phyloP scores from a whole-genome alignment of 1,140 invertebrate genomes.

The Heliconius nattereri region DNA sequence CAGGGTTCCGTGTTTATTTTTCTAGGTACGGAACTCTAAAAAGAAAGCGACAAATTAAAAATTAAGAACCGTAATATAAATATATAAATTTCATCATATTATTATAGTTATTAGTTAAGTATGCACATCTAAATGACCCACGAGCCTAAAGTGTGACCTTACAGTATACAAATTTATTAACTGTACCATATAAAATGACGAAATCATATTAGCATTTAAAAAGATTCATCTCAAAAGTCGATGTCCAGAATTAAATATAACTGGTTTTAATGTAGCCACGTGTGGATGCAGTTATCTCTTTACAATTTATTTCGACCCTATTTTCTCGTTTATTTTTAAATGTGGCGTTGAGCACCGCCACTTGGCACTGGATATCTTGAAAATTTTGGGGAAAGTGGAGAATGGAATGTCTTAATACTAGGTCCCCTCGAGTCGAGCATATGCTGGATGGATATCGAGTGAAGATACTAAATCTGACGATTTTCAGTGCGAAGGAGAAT shows the following conservation, averaged over 20 bases:
- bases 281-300: background rate
- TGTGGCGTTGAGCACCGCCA: no score
- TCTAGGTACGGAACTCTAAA: no score
- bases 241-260: slow-evolving; percentile 7
- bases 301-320: background rate
- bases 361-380: no score
- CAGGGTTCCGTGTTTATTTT: no score
- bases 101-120: background rate
- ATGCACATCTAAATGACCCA: background rate
- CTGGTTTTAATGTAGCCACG: slow-evolving; percentile 6
- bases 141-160: background rate
- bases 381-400: no score
- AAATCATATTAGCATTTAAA: slow-evolving; percentile 3
- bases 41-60: no score
- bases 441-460: no score
- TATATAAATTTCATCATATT: background rate
- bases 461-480: no score
- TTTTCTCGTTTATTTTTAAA: background rate
- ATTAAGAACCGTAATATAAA: no score
- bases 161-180: background rate
- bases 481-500: no score
- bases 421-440: no score
- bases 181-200: background rate
- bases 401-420: no score
- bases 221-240: slow-evolving; percentile 7